Base-by-base conservation (phyloP, 2,888 invertebrate species). In the Drosophila paramelanica region DNA sequence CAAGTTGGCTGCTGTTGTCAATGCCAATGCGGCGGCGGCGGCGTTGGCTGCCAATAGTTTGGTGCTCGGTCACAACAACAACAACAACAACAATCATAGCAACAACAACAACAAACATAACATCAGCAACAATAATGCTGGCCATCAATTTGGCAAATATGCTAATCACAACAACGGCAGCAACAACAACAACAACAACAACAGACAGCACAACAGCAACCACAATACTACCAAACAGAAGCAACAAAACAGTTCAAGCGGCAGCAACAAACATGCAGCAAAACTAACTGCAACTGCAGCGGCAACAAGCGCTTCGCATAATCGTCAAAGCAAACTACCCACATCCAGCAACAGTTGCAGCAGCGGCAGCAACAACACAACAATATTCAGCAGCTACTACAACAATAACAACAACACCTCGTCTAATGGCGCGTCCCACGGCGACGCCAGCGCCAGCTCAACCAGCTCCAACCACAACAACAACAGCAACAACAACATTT, bases 1-100 rank as follows among this genome's bases (percentile, higher is more conserved):
- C 81, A 91, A 90, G 81, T 82, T 90, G 83, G 89, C 91, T 91
- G 90, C 90, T 91, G 90, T 90, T 90, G 90, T 90, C 77, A 84
- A 87, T 77, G 86, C 89, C 79, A 86, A 85, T 79, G 85, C 88
- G 73, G 85, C 88, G 71, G 84, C 83, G 72, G 88, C 85, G 70
- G 88, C 88, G 66, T 57, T 88, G 66, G 88, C 85, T 71, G 85
- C 86, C 71, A 85, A 85, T 77, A 79, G 74, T 55, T 73, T 85
- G 69, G 81, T 88, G 67, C 69, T 79, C 46, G 82, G 77, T 60
- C 82, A 78, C 59, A 77, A 51, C 61, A 60, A 25, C 68, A 61
- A 78, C 59, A 77, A 51, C 61, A 60, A 25, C 68, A 61, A 41
- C 58, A 65, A 58, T 62, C 58, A 55, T 68, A 59, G 64, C 57